Evolutionary conservation across 2,797 vertebrate species (phyloP), one percentile per base, ranked within the genome.

Genomic region (Cyprinella venusta): DNA sequence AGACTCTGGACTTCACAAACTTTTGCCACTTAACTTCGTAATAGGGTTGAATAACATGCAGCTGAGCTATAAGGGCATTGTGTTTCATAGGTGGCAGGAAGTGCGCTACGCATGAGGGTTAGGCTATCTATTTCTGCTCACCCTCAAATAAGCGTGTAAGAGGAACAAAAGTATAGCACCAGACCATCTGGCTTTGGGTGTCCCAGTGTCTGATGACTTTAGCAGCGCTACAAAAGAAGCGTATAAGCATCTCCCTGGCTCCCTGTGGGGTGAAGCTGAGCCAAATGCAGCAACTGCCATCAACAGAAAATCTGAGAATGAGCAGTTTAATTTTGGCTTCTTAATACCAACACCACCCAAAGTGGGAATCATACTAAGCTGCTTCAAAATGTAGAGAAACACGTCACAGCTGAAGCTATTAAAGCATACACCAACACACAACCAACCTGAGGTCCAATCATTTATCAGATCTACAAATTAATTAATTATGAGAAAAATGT

Each of bases 131-230:
- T 85, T 75, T 80, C 42, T 45, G 63, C 69, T 81, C 67, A 30
- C 36, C 52, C 56, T 76, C 6, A 38, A 70, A 83, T 71, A 86
- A 88, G 82, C 86, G 79, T 82, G 88, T 89, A 70, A 7, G 82
- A 83, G 56, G 48, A 81, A 81, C 56, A 86, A 54, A 86, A 83
- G 79, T 83, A 38, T 85, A 78, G 45, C 45, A 13, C 78, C 65
- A 72, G 36, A 78, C 85, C 82, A 86, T 81, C 82, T 86, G 82
- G 78, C 30, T 76, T 79, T 78, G 65, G 26, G 16, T 85, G 79
- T 82, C 76, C 45, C 67, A 59, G 30, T 81, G 74, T 76, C 79
- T 24, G 67, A 78, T 61, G 84, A 82, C 79, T 78, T 82, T 72
- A 71, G 61, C 48, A 76, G 68, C 38, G 18, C 65, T 67, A 78